Evolutionary conservation across 2,888 invertebrate species (phyloP).

Genomic region (Aquatica leii): DNA sequence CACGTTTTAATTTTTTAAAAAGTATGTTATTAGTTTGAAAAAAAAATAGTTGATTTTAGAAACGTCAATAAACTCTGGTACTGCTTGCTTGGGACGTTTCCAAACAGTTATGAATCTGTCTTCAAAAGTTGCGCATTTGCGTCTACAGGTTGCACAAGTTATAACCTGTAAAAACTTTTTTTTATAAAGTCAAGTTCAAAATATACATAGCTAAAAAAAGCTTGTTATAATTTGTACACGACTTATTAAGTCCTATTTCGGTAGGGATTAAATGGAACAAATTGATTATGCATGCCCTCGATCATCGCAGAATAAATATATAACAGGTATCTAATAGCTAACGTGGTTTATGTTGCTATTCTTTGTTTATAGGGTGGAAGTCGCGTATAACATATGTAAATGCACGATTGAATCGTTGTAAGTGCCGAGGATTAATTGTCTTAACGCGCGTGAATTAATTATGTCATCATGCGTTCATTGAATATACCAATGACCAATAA

Average conservation of each 20-base stretch:
- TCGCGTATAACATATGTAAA: neutral
- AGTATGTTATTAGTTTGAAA: conserved; percentile 24
- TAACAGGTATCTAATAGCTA: conserved; percentile 5
- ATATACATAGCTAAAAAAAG: conserved; percentile 16
- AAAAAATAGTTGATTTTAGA: conserved; percentile 29
- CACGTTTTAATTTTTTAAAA: conserved; percentile 21
- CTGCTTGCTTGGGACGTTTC: conserved; percentile 32
- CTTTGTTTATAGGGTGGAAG: neutral
- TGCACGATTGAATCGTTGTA: neutral
- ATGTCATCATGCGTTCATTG: conserved; percentile 14
- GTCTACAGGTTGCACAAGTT: conserved; percentile 29
- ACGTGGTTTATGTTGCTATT: conserved; percentile 3
- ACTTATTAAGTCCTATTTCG: too few species aligned
- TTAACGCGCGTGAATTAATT: conserved; percentile 16
- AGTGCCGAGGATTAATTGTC: conserved; percentile 2
- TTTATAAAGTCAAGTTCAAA: conserved; percentile 1
- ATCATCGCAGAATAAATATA: conserved; percentile 12
- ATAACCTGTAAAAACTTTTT: conserved; percentile 23
- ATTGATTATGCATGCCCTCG: conserved; percentile 38
- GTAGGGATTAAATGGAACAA: conserved; percentile 36
- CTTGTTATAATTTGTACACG: too few species aligned
- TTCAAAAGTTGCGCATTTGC: conserved; percentile 36
- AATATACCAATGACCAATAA: conserved; percentile 19
- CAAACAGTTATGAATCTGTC: conserved; percentile 39
- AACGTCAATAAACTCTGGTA: conserved; percentile 35